phyloP scores from a whole-genome alignment of 2,797 vertebrate genomes.

The Melanotaenia nigrans region DNA sequence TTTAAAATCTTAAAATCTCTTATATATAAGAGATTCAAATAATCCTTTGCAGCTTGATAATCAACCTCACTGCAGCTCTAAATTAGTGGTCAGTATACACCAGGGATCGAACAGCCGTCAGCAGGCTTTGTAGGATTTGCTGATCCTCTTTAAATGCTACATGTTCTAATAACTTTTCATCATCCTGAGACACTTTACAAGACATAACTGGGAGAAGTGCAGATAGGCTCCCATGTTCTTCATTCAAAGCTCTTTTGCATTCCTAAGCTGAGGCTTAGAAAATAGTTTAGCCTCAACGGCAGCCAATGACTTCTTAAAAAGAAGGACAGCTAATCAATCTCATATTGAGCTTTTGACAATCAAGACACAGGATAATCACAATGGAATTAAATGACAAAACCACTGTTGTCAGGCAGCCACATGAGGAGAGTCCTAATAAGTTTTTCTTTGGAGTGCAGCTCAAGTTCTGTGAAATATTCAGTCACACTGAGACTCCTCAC shows the following conservation, averaged over 20 bases:
- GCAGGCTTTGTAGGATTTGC: conserved; percentile 48
- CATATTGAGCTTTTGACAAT: conserved; percentile 69
- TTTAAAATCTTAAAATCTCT: no score
- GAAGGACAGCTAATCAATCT: conserved; percentile 74
- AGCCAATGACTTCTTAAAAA: conserved; percentile 57
- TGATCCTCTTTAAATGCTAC: conserved; percentile 63
- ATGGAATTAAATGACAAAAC: conserved; percentile 59
- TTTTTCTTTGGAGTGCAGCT: conserved; percentile 44
- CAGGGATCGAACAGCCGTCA: conserved; percentile 37
- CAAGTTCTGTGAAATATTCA: conserved; percentile 56
- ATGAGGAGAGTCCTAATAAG: conserved; percentile 58
- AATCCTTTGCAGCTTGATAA: conserved; percentile 14
- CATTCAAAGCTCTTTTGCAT: conserved; percentile 55
- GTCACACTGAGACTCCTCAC: conserved; percentile 47
- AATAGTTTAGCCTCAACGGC: conserved; percentile 54
- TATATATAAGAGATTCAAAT: conserved; percentile 30
- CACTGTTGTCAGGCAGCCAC: conserved; percentile 52
- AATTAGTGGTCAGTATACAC: conserved; percentile 46
- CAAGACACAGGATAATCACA: conserved; percentile 65
- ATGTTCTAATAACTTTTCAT: conserved; percentile 50
- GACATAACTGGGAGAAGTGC: conserved; percentile 32
- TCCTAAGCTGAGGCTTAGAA: conserved; percentile 45
- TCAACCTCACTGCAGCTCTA: conserved; percentile 26
- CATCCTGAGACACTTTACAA: conserved; percentile 45
- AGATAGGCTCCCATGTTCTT: conserved; percentile 26